Evolutionary conservation across 2,113 vertebrate genomes (phyloP), one percentile per base, ranked within the genome.

Genomic region (Oreochromis spilurus): DNA sequence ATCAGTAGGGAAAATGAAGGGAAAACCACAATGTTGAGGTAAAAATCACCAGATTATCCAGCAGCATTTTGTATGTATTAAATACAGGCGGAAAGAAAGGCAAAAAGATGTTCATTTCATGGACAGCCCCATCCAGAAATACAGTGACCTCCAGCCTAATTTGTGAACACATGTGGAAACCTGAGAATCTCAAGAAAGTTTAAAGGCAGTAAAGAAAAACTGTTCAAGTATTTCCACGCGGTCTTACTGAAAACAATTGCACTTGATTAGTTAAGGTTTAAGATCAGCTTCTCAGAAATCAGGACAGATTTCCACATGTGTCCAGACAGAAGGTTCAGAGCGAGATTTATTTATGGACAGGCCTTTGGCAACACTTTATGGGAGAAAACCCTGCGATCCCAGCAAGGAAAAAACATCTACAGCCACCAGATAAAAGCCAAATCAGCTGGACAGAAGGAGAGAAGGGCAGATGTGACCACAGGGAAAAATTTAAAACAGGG

Each of bases 401-500:
- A 91, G 83, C 79, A 85, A 94, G 84, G 84, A 52, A 92, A 86
- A 65, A n/a, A 65, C 92, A 92, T 72, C 82, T 84, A 90, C 84
- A 65, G 86, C 90, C 85, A 93, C 83, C 93, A 93, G 84, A 92
- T 29, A 86, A 65, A 93, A 94, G 92, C 89, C 87, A 94, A 86
- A 70, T 84, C 80, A 89, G 87, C 77, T 88, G 91, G 79, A 93
- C 84, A 87, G 84, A 89, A 80, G 87, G 84, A 83, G 60, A 93
- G 79, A 84, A 87, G 80, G 91, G 65, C 2, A 81, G 87, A 87
- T 50, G 89, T 88, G 81, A 91, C 87, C 77, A 88, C 70, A 89
- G 83, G 90, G 83, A 67, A 40, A 40, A 85, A 83, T 21, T 13
- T 67, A 81, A 91, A 85, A 78, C 58, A 82, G 84, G 91, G 75